These are phyloP conservation scores for Oreonectes daqikongensis DNA, from an alignment of 2,797 vertebrate genomes.

Conservation along the genomic window DNA sequence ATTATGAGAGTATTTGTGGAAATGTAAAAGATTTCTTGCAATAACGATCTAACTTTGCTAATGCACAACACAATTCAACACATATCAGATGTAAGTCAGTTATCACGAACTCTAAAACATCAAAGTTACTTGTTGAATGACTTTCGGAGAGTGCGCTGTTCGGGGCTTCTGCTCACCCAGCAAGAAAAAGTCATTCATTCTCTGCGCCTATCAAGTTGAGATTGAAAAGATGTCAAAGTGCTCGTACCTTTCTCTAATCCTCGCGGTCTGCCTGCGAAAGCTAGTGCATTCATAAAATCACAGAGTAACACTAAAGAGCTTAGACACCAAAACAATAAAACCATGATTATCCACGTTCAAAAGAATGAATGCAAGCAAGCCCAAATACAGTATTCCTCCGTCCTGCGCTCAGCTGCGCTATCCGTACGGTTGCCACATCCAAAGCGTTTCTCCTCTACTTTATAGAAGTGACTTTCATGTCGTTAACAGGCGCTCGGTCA, in stretches of 20 bases:
- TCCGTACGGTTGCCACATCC: slow-evolving; percentile 72
- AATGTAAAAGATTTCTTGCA: background rate
- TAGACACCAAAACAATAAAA: slow-evolving; percentile 87
- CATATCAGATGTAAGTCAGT: background rate
- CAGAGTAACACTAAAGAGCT: slow-evolving; percentile 80
- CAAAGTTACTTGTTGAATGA: background rate
- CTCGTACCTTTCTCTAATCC: slow-evolving; percentile 87
- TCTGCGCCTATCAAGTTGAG: slow-evolving; percentile 33
- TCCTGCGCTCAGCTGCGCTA: slow-evolving; percentile 46
- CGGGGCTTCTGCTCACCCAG: slow-evolving; percentile 59
- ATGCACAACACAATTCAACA: background rate
- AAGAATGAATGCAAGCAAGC: slow-evolving; percentile 67
- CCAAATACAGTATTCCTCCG: slow-evolving; percentile 67
- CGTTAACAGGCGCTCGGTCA: slow-evolving; percentile 73
- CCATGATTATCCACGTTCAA: slow-evolving; percentile 86
- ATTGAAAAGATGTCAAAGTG: slow-evolving; percentile 37
- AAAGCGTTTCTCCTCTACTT: slow-evolving; percentile 71
- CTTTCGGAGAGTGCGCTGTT: slow-evolving; percentile 58
- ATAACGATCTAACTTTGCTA: background rate
- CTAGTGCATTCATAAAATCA: slow-evolving; percentile 78
- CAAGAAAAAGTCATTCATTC: slow-evolving; percentile 76
- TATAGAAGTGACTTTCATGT: slow-evolving; percentile 66
- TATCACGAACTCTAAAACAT: background rate
- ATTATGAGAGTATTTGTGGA: slow-evolving; percentile 12
- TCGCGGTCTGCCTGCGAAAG: slow-evolving; percentile 78